Conservation (phyloP, 2,888 invertebrate genomes). For the Euzetes globulus region DNA sequence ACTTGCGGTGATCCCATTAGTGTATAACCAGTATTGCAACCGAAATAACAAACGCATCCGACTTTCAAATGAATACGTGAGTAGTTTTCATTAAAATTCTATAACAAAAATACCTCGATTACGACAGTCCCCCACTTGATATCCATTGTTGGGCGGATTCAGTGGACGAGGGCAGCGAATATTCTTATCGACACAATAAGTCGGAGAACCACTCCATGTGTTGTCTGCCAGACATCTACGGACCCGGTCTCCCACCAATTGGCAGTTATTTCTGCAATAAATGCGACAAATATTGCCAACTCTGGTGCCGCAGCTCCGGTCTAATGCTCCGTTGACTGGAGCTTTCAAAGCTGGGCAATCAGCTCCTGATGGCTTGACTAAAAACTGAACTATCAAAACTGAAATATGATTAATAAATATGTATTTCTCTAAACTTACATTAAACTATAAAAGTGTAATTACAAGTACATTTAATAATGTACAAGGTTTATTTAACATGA, state of each 20-base stretch:
- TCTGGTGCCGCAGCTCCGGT: not conserved
- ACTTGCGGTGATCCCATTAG: not conserved
- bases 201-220: not conserved
- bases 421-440: no score
- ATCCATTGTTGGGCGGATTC: not conserved
- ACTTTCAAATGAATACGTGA: not conserved
- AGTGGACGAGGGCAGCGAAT: not conserved
- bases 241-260: not conserved
- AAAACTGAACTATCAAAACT: not conserved
- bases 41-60: constrained; percentile 4
- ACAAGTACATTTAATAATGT: no score
- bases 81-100: no score
- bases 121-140: constrained; percentile 4
- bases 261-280: not conserved
- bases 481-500: no score
- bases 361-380: not conserved
- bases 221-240: not conserved
- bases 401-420: no score
- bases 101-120: not conserved
- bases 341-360: not conserved
- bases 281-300: constrained; percentile 20
- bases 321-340: not conserved
- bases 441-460: no score
- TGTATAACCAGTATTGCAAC: not conserved
- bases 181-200: not conserved